phyloP scores from a whole-genome alignment of 2,888 invertebrate species.

The Lamproptera curius region DNA sequence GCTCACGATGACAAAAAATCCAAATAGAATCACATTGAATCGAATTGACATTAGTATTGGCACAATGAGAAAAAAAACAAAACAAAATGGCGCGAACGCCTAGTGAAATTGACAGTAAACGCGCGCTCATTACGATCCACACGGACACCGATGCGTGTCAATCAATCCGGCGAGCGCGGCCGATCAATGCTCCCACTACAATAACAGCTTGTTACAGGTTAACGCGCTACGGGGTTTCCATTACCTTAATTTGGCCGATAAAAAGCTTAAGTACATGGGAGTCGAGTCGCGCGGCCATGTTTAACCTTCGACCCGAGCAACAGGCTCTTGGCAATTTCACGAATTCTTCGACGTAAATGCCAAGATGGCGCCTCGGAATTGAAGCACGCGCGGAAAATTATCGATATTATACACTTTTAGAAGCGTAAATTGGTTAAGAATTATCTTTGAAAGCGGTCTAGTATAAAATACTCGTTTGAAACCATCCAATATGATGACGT shows the following conservation, averaged over 20 bases:
- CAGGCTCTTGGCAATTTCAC: conserved; percentile 16
- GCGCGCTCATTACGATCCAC: conserved; percentile 53
- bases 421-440: too few relatives aligned
- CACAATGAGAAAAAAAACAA: background rate
- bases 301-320: conserved; percentile 51
- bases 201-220: conserved; percentile 60
- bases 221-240: conserved; percentile 46
- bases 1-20: too few relatives aligned
- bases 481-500: too few relatives aligned
- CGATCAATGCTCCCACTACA: conserved; percentile 32
- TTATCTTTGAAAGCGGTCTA: too few relatives aligned
- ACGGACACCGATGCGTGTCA: conserved; percentile 61
- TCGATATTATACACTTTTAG: background rate
- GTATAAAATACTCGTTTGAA: too few relatives aligned
- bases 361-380: conserved; percentile 9
- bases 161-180: conserved; percentile 37
- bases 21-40: too few relatives aligned
- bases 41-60: too few relatives aligned
- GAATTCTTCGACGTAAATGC: conserved; percentile 24
- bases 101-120: conserved; percentile 37
- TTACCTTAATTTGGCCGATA: conserved; percentile 61
- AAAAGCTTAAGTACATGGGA: conserved; percentile 47
- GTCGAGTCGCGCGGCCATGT: conserved; percentile 42
- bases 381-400: background rate
- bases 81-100: conserved; percentile 1